These are phyloP conservation scores for Lasiurus borealis DNA, from an alignment of 2,113 vertebrate genomes.

Conservation along the genomic window DNA sequence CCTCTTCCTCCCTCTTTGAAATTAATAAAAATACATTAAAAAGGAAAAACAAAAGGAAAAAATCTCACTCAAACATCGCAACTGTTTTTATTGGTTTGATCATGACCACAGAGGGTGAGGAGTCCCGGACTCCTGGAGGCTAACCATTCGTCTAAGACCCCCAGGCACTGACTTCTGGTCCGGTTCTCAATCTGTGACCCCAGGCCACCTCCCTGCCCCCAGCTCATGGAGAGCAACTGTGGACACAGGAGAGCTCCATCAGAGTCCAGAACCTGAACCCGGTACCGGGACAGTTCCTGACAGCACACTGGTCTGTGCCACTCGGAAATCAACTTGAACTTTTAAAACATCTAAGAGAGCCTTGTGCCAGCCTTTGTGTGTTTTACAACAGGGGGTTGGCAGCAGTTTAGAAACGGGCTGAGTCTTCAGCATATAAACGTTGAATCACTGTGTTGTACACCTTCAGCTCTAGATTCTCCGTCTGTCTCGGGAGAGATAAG, in stretches of 20 bases:
- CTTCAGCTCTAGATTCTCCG: background rate
- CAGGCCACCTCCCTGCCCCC: background rate
- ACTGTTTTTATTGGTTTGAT: background rate
- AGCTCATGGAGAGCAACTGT: background rate
- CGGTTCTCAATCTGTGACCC: background rate
- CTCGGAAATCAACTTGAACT: background rate
- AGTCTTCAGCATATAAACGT: too few relatives aligned
- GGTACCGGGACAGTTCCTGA: background rate
- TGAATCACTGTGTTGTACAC: too few relatives aligned
- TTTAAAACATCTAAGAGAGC: background rate
- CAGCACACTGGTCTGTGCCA: background rate
- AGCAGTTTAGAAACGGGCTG: background rate
- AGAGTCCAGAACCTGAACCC: background rate
- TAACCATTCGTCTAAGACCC: background rate
- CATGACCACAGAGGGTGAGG: background rate
- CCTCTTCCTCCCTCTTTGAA: too few relatives aligned
- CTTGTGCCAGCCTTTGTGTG: too few relatives aligned
- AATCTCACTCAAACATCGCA: background rate
- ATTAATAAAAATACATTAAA: too few relatives aligned
- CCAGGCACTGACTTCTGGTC: background rate
- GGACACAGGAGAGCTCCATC: background rate
- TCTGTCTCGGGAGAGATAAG: background rate
- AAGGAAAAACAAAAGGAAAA: too few relatives aligned
- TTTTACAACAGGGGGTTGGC: background rate
- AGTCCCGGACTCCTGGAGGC: background rate